Base-by-base conservation (phyloP, 2,113 vertebrate species). In the Procavia capensis region DNA sequence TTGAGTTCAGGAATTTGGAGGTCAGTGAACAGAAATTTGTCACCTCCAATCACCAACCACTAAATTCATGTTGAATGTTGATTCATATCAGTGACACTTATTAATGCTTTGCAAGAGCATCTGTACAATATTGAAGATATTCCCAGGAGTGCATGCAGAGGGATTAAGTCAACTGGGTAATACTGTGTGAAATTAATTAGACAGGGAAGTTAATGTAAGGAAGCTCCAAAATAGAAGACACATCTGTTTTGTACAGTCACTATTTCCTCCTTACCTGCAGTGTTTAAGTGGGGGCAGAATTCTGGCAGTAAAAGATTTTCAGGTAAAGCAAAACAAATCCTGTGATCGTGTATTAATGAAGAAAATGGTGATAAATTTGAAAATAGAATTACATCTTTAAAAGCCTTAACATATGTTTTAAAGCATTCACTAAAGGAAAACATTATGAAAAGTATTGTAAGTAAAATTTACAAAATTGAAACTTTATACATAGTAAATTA, bases 111-210 rank as follows among this genome's bases (percentile, higher is more conserved):
- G 92, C 92, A 82, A 88, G 79, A 95, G 57, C 90, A 96, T 97
- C 92, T 95, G 95, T 88, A 95, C 78, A 83, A 41, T 95, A 94
- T 95, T 85, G 92, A 85, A 94, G 66, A 94, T 97, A 95, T 88
- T 92, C 95, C 91, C 90, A 96, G 43, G 78, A 41, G 96, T 93
- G 14, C 68, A 74, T 19, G 89, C 78, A 68, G 81, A 93, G 70
- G 89, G 75, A 43, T 25, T 57, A 90, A 96, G 85, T 93, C 81
- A 97, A 93, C 85, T 88, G 92, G 68, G 93, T 85, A 97, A 95
- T 93, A 92, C 78, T 92, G 85, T 97, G 59, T 85, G 47, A 96
- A 94, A 96, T 97, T 96, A 97, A 97, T 97, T 97, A 97, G 92
- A 94, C 88, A 94, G 57, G 91, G 59, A 76, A 29, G 95, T 97